These are phyloP conservation scores for Onychorhynchus coronatus DNA, from an alignment of 2,113 vertebrate species.

Conservation along the genomic window DNA sequence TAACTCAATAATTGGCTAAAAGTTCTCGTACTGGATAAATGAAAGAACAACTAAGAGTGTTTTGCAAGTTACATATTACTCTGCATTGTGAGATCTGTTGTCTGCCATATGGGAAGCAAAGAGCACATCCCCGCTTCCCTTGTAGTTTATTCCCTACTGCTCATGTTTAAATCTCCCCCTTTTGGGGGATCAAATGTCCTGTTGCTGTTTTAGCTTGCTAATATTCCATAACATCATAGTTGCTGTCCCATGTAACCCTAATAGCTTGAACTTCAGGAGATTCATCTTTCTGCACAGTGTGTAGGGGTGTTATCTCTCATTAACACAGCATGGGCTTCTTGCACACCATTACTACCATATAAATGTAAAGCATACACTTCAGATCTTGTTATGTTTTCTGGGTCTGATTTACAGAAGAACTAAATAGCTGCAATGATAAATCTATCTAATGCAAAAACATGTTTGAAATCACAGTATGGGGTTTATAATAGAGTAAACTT, in stretches of 20 bases:
- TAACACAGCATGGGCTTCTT: neutral
- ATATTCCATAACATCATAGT: neutral
- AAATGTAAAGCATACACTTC: neutral
- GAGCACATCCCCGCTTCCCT: neutral
- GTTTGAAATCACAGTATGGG: neutral
- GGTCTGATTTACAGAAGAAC: neutral
- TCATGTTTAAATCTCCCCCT: neutral
- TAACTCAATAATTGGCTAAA: neutral
- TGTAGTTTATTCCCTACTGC: neutral
- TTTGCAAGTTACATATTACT: neutral
- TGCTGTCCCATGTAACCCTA: neutral
- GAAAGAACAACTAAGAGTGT: neutral
- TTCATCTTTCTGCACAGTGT: neutral
- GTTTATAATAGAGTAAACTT: neutral
- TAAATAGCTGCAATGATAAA: neutral
- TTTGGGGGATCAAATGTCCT: neutral
- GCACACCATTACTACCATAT: neutral
- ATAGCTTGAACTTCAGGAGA: neutral
- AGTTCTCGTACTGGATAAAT: neutral
- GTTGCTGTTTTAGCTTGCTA: neutral
- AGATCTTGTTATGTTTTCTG: neutral
- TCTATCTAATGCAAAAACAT: neutral
- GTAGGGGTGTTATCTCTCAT: neutral
- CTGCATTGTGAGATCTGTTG: neutral
- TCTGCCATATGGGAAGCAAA: neutral